Percentiles rank a stretch among this genome's conserved stretches.
Evolutionary conservation across 2,113 vertebrate species (phyloP).

Genomic region (Heterocephalus glaber): DNA sequence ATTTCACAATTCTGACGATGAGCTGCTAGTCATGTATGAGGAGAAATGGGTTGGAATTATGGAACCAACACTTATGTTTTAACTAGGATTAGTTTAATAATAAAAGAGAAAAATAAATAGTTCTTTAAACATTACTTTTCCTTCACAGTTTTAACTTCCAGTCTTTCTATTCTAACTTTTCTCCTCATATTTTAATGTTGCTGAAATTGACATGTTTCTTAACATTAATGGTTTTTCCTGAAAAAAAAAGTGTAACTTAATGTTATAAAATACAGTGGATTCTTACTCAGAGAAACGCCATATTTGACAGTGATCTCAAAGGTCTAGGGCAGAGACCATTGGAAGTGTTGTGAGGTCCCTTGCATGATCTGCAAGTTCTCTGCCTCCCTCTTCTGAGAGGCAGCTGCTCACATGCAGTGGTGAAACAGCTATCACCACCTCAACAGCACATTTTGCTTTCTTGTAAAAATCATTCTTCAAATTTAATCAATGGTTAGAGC

Average conservation of each 20-base stretch:
- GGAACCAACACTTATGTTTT: background rate
- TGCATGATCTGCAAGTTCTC: background rate
- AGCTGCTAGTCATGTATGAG: background rate
- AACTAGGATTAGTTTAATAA: background rate
- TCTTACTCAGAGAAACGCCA: background rate
- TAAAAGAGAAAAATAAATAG: background rate
- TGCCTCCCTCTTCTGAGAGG: background rate
- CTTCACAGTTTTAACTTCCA: background rate
- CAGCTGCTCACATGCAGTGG: background rate
- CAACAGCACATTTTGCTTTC: background rate
- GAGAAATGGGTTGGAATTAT: background rate
- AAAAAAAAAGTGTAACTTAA: background rate
- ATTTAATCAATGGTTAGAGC: background rate
- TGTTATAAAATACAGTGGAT: background rate
- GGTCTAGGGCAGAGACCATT: background rate
- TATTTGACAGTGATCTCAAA: background rate
- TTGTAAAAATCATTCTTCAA: background rate
- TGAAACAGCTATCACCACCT: background rate
- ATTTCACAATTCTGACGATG: background rate
- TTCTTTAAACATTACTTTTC: background rate
- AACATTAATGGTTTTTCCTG: background rate
- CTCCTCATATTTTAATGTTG: background rate
- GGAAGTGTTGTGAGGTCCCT: background rate
- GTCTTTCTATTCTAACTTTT: background rate
- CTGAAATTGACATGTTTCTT: slow-evolving; percentile 8